Percentiles rank a stretch among this genome's conserved stretches.
phyloP scores from a whole-genome alignment of 53 echinoderm and acorn worm genomes.

The Henricia sp. region DNA sequence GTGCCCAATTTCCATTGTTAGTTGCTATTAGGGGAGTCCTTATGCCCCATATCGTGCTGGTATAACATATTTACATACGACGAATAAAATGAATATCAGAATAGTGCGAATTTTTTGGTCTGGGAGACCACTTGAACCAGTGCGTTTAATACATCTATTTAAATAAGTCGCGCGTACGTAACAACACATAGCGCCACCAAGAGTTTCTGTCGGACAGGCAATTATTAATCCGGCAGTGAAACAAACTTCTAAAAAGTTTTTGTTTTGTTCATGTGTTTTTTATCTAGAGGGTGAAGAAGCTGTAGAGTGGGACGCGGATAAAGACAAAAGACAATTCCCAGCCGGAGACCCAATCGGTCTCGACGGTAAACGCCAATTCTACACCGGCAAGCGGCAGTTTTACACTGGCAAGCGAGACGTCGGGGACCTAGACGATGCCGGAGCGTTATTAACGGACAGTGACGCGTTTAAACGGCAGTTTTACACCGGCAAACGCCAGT shows the following conservation, averaged over 20 bases:
- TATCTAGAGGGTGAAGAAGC: constrained; percentile 7
- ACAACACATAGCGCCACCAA: no score
- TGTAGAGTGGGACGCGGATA: constrained; percentile 12
- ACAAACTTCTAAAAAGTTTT: not conserved
- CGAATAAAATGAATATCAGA: not conserved
- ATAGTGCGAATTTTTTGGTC: not conserved
- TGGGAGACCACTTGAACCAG: not conserved
- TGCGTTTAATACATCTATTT: not conserved
- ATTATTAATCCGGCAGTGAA: not conserved
- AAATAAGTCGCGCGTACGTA: not conserved
- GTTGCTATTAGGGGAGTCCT: no score
- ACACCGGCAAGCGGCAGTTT: constrained; percentile 67
- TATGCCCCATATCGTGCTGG: no score
- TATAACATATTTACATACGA: no score
- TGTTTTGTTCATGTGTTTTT: not conserved
- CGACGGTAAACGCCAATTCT: constrained; percentile 77
- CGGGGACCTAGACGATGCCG: constrained; percentile 29
- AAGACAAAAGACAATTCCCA: constrained; percentile 68
- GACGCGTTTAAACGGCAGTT: constrained; percentile 60
- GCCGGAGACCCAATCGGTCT: constrained; percentile 71
- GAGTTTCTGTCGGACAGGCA: no score
- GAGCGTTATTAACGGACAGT: constrained; percentile 4
- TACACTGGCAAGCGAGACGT: constrained; percentile 40
- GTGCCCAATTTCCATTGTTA: no score
- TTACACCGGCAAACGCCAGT: constrained; percentile 59